Evolutionary conservation across 2,888 invertebrate genomes (phyloP), one percentile per base, ranked within the genome.

Genomic region (Malthinus flaveolus): DNA sequence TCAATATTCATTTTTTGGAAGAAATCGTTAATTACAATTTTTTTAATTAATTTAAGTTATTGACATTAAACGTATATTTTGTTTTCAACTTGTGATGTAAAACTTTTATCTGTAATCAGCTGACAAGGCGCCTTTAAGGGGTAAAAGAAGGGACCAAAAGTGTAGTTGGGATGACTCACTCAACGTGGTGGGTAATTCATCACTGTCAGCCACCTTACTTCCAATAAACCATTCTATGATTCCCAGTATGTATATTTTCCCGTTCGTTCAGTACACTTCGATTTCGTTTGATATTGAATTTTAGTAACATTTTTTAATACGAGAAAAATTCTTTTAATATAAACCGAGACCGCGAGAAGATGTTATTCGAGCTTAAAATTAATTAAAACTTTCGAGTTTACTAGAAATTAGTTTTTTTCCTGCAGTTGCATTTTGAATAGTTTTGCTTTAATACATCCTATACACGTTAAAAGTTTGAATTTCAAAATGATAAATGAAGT

Each of bases 191-290:
- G 73, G 73, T 73, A 75, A 77, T 78, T 73, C 76, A 77, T 78
- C 78, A 77, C 68, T 77, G 78, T 78, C 78, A 78, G 72, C 75
- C 75, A 76, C 77, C 77, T 77, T 76, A 75, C 75, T 76, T 76
- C 76, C 75, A 76, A 77, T 77, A 76, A 76, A 71, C 71, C 72
- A 73, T 73, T 74, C 76, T 75, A 77, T 76, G 76, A 77, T 76
- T 77, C 75, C 23, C 75, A 75, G 74, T 77, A 76, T 77, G 75
- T 76, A 76, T 75, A 76, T 75, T 75, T 23, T 75, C 75, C 68
- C 74, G 71, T 73, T 66, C 60, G 58, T 57, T 55, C 61, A 49
- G 53, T 58, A 57, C 55, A 61, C 55, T 61, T 58, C 61, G 57
- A 61, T 61, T 61, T 61, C 50, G 32, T 53, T 46, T 56, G 15